phyloP scores from a whole-genome alignment of 1,140 invertebrate species.

The Probaryconus sp. region DNA sequence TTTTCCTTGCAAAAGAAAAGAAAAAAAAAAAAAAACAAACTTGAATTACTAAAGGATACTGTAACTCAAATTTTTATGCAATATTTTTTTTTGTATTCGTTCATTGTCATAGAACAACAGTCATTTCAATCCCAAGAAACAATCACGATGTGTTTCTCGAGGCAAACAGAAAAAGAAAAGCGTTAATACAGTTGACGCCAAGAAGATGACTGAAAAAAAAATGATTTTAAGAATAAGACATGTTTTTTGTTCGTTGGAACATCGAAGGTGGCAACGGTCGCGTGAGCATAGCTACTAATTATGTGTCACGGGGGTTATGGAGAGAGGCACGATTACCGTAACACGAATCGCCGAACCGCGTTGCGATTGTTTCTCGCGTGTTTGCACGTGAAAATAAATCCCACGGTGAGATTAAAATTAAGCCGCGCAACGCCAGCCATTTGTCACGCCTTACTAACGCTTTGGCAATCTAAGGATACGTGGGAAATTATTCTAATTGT shows the following conservation, averaged over 20 bases:
- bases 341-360: slow-evolving; percentile 60
- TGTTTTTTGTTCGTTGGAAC: slow-evolving; percentile 5
- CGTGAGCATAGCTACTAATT: slow-evolving; percentile 59
- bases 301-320: slow-evolving; percentile 59
- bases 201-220: too few relatives aligned
- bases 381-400: slow-evolving; percentile 65
- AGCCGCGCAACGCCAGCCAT: slow-evolving; percentile 61
- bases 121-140: too few relatives aligned
- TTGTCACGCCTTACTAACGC: slow-evolving; percentile 63
- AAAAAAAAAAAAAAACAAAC: too few relatives aligned
- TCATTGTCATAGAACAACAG: too few relatives aligned
- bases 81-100: too few relatives aligned
- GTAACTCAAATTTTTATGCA: too few relatives aligned
- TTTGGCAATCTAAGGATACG: slow-evolving; percentile 62
- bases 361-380: slow-evolving; percentile 62
- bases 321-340: slow-evolving; percentile 63
- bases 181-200: too few relatives aligned
- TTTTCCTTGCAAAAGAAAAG: too few relatives aligned
- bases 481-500: slow-evolving; percentile 63
- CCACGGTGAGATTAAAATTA: slow-evolving; percentile 62
- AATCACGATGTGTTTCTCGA: too few relatives aligned
- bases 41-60: too few relatives aligned
- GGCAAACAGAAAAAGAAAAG: too few relatives aligned
- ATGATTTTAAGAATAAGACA: background rate
- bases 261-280: slow-evolving; percentile 55